These are phyloP conservation scores for Tetragnatha montana DNA, from an alignment of 2,888 invertebrate genomes.

Conservation along the genomic window DNA sequence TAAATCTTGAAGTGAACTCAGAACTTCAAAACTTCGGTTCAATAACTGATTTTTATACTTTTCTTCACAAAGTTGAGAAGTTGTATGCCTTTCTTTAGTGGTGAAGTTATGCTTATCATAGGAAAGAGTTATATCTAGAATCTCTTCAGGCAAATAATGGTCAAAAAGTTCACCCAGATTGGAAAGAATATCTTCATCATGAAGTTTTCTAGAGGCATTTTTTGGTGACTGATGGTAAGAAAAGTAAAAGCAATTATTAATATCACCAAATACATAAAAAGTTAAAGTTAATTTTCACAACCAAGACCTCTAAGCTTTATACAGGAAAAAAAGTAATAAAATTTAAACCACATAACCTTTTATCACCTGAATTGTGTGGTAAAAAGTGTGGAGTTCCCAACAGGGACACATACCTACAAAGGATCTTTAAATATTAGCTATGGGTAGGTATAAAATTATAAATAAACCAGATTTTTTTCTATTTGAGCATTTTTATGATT, in stretches of 20 bases:
- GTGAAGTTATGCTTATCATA: slow-evolving; percentile 52
- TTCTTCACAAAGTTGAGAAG: slow-evolving; percentile 34
- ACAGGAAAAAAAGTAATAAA: background rate
- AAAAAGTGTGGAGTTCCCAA: background rate
- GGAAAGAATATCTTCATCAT: slow-evolving; percentile 22
- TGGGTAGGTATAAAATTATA: too few relatives aligned
- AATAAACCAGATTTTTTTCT: too few relatives aligned
- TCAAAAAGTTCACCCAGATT: slow-evolving; percentile 42
- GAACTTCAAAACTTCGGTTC: slow-evolving; percentile 19
- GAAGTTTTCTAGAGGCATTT: background rate
- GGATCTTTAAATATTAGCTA: too few relatives aligned
- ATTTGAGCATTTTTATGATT: too few relatives aligned
- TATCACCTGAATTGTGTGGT: background rate
- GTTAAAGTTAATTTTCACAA: background rate
- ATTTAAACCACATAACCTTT: background rate
- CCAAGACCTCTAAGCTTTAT: too few relatives aligned
- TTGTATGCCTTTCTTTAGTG: slow-evolving; percentile 30
- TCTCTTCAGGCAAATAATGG: slow-evolving; percentile 31
- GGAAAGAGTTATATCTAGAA: slow-evolving; percentile 37
- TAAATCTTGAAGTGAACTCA: slow-evolving; percentile 50
- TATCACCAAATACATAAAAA: background rate
- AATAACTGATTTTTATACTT: slow-evolving; percentile 38
- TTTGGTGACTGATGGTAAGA: slow-evolving; percentile 10
- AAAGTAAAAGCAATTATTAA: background rate
- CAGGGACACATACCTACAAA: too few relatives aligned